Evolutionary conservation across 2,113 vertebrate species (phyloP), one percentile per base, ranked within the genome.

Genomic region (Pangasianodon gigas): DNA sequence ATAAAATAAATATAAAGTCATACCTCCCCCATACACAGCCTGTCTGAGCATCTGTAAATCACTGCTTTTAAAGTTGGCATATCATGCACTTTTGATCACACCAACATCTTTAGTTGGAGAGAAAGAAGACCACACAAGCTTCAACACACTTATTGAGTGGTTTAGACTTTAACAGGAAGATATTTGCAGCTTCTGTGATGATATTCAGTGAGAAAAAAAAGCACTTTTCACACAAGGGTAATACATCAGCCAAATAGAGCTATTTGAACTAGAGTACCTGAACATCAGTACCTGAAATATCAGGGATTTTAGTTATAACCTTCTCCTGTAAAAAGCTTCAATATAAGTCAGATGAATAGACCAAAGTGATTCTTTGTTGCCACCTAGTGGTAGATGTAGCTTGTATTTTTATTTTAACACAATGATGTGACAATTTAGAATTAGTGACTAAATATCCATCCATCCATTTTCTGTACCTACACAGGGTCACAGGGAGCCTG

Each of bases 381-480:
- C 95, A 95, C 91, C 95, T 95, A 92, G 93, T 94, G 95, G 90
- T 1, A 4, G 79, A 54, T 41, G 10, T 41, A 24, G 1, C 37
- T 11, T 58, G 32, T 58, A 41, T 32, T 54, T 58, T 9, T 54
- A n/a, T 52, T 82, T 10, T 7, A 52, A 51, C 75, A 29, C 46
- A 54, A 32, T 32, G n/a, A 32, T 54, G 7, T n/a, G 51, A 77
- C 9, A 46, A 51, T 79, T 80, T n/a, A 51, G 11, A 46, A 77
- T 29, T 2, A n/a, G 21, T 52, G 46, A 48, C 1, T 44, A 77
- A 77, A 74, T 74, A 41, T 37, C 37, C 37, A 37, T 37, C 37
- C 37, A 1, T 37, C 37, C 37, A 37, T 37, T 37, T 37, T 37
- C 37, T 37, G 37, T 37, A 37, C 37, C 37, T 37, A 37, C 1